Evolutionary conservation across 1,140 invertebrate species (phyloP).

Genomic region (Drosophila arizonae): DNA sequence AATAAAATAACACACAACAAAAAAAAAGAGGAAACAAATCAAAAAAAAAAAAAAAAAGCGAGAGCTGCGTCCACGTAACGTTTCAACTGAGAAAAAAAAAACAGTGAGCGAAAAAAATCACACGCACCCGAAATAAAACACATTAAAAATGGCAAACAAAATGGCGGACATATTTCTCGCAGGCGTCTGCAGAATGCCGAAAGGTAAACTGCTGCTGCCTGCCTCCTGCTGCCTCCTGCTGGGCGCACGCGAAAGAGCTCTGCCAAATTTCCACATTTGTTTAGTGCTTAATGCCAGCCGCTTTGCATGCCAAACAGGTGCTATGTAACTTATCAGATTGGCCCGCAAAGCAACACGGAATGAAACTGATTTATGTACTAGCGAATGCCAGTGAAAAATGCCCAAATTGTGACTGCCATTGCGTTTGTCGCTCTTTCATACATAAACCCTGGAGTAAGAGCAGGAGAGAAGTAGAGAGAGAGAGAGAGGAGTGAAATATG

Average conservation of each 20-base stretch:
- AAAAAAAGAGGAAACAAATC: conserved; percentile 13
- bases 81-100: not conserved
- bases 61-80: conserved; percentile 25
- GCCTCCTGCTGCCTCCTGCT: conserved; percentile 38
- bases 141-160: conserved; percentile 81
- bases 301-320: conserved; percentile 77
- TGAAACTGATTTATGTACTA: conserved; percentile 71
- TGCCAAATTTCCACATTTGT: conserved; percentile 68
- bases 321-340: conserved; percentile 67
- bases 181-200: conserved; percentile 16
- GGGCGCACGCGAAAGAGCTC: conserved; percentile 41
- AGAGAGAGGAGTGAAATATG: not conserved
- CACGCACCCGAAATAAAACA: conserved; percentile 48
- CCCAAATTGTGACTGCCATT: not conserved
- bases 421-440: conserved; percentile 37
- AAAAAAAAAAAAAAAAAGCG: conserved; percentile 8
- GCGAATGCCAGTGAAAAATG: conserved; percentile 45
- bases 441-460: not conserved
- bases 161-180: conserved; percentile 75
- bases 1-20: conserved; percentile 40
- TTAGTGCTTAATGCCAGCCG: conserved; percentile 70
- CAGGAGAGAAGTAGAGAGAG: not conserved
- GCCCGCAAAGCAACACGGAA: conserved; percentile 31
- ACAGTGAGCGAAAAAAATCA: conserved; percentile 22
- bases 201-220: conserved; percentile 57